A percentile compares a stretch with the other conserved stretches of the same genome.
Conservation (phyloP, 1,140 invertebrate species). For the Archivesica marissinica region DNA sequence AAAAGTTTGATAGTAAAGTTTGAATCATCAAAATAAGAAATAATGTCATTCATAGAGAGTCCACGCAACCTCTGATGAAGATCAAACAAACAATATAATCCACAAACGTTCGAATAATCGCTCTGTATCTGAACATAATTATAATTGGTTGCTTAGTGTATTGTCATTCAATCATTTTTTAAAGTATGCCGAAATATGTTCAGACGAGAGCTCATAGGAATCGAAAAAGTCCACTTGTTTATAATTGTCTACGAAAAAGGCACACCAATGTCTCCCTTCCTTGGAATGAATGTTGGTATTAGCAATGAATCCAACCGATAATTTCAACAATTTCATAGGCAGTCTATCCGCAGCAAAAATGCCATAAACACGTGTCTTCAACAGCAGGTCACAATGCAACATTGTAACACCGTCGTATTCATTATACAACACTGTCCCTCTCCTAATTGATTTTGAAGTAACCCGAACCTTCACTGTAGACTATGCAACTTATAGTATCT, state of each 20-base stretch:
- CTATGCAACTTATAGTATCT: background rate
- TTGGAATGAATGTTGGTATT: background rate
- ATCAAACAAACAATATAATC: conserved; percentile 40
- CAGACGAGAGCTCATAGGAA: conserved; percentile 25
- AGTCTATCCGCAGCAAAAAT: conserved; percentile 13
- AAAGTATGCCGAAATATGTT: conserved; percentile 18
- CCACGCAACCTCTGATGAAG: background rate
- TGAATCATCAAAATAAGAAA: background rate
- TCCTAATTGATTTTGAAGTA: conserved; percentile 23
- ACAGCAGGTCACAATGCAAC: conserved; percentile 28
- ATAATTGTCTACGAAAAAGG: background rate
- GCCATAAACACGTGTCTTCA: conserved; percentile 44
- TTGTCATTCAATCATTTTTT: background rate
- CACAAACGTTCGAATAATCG: conserved; percentile 5
- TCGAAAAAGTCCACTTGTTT: conserved; percentile 45
- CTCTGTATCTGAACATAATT: background rate
- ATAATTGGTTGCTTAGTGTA: background rate
- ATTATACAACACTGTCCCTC: conserved; percentile 41
- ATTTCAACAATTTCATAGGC: background rate
- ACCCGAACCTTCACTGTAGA: background rate
- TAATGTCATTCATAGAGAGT: background rate
- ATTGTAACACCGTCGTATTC: conserved; percentile 18
- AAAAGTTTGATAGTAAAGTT: background rate
- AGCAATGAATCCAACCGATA: background rate
- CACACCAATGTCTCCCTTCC: background rate